Percentiles rank a stretch among this genome's conserved stretches.
phyloP scores from a whole-genome alignment of 1,140 invertebrate genomes.

The Dendrolimus punctatus region DNA sequence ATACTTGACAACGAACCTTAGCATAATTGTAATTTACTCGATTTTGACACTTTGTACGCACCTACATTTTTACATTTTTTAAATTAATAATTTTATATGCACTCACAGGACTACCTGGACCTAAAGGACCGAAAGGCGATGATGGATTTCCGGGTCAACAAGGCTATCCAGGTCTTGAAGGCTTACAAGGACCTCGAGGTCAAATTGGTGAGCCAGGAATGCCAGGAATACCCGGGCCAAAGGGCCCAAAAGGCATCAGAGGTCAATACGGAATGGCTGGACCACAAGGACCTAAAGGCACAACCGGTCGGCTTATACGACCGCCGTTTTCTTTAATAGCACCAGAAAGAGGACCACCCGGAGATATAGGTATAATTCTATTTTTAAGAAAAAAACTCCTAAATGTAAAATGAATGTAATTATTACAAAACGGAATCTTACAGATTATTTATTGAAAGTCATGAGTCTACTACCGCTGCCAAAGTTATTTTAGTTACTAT shows the following conservation, averaged over 20 bases:
- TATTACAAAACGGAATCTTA: no score
- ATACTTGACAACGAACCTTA: no score
- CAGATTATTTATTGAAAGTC: no score
- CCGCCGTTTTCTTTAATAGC: constrained; percentile 29
- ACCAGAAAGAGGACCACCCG: constrained; percentile 52
- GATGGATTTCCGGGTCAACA: constrained; percentile 38
- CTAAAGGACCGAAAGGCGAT: constrained; percentile 73
- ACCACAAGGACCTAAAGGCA: constrained; percentile 67
- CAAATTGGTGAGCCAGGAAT: constrained; percentile 71
- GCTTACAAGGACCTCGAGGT: constrained; percentile 68
- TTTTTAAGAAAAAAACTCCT: not conserved
- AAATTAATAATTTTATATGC: constrained; percentile 9
- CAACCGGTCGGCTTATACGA: constrained; percentile 42
- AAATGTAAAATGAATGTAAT: no score
- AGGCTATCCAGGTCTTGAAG: constrained; percentile 65
- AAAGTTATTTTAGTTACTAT: no score
- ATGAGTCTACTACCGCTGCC: no score
- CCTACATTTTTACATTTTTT: constrained; percentile 1
- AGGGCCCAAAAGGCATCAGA: constrained; percentile 68
- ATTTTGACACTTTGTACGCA: not conserved
- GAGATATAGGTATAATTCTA: constrained; percentile 59
- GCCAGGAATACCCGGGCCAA: constrained; percentile 77
- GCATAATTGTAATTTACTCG: no score
- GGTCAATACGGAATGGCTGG: constrained; percentile 71
- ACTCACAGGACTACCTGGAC: constrained; percentile 38